Conservation (phyloP, 2,888 invertebrate genomes). For the Eucera pruinosa region DNA sequence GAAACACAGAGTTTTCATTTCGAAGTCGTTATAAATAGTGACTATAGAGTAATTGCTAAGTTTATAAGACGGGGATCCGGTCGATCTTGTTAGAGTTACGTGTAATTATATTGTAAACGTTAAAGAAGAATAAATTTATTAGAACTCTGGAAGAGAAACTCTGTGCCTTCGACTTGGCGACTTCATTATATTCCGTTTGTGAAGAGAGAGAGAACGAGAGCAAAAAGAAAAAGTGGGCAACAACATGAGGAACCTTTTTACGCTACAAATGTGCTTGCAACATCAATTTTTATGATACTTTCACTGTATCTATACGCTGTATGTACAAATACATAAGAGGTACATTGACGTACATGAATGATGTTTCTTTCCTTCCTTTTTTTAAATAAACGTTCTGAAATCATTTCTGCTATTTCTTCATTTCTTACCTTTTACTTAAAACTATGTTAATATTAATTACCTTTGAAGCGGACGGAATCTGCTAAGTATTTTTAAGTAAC, state of each 20-base stretch:
- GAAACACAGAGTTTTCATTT: conserved; percentile 48
- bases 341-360: conserved; percentile 14
- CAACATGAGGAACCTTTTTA: conserved; percentile 11
- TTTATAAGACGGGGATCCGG: conserved; percentile 26
- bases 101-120: conserved; percentile 63
- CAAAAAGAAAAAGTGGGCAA: background rate
- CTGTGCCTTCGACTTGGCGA: conserved; percentile 36
- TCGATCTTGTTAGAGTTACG: conserved; percentile 51
- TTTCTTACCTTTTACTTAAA: background rate
- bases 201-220: no score
- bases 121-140: conserved; percentile 63
- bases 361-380: conserved; percentile 11
- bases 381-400: conserved; percentile 38
- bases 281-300: conserved; percentile 29
- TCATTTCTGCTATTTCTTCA: background rate
- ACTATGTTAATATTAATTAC: background rate
- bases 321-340: conserved; percentile 50
- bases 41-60: conserved; percentile 46
- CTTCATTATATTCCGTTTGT: conserved; percentile 25
- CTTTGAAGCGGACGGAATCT: no score
- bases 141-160: conserved; percentile 40
- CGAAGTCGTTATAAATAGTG: conserved; percentile 50
- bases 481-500: no score
- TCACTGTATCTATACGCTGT: conserved; percentile 42
- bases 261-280: conserved; percentile 21